Base-by-base conservation (phyloP, 2,113 vertebrate species). In the Grantiella picta region DNA sequence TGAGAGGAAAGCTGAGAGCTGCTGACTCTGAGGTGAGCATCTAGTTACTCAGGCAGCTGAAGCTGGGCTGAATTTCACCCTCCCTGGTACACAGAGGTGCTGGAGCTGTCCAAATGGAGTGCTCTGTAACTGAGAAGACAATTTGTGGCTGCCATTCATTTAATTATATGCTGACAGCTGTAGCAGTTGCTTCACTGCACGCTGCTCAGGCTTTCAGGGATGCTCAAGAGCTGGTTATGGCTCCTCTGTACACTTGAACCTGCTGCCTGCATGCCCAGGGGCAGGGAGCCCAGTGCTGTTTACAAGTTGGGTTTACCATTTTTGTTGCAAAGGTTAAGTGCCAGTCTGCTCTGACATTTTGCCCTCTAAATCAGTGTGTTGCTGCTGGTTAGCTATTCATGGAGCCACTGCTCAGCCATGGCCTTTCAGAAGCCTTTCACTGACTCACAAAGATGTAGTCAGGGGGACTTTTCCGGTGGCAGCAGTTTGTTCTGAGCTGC, bases 191-290 rank as follows among this genome's bases (percentile, higher is more conserved):
- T 54, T 49, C 33, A 25, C 31, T 57, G 14, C 27, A n/a, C 0
- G 0, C 17, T 44, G n/a, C 29, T 73, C 33, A 29, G 83, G 35
- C 63, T 63, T 25, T 72, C 18, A 12, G 29, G 54, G 1, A 1
- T 29, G 61, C 66, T 22, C 0, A 5, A 63, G 22, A 52, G 31
- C 38, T 24, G 17, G 25, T 16, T 49, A 2, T 1, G 1, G 40
- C 33, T 42, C 12, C 18, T 72, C 29, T 36, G 68, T 36, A 28
- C 27, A 1, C 33, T 28, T 53, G 63, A 54, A 64, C 44, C 52
- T 40, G 65, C 75, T 94, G 65, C 22, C 15, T 6, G 20, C 0
- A 1, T 40, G 50, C 45, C 72, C 0, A 1, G 70, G 15, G 56
- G 42, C 71, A 35, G n/a, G n/a, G 38, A 56, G 24, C 44, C 13